These are phyloP conservation scores for Diorhabda elongata DNA, from an alignment of 1,140 invertebrate species.

Conservation along the genomic window DNA sequence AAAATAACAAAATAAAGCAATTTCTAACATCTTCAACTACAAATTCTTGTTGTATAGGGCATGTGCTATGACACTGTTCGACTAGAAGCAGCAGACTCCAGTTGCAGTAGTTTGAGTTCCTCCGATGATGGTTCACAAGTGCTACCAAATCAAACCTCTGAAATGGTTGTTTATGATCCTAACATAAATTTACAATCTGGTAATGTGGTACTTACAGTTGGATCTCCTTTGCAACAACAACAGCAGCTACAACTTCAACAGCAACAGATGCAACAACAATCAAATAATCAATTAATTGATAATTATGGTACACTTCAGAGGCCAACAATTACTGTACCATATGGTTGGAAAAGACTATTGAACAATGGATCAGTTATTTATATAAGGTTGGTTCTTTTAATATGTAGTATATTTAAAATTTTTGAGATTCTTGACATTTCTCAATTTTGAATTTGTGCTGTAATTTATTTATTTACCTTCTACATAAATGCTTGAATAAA, in stretches of 20 bases:
- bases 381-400: constrained; percentile 49
- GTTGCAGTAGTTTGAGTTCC: constrained; percentile 50
- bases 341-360: constrained; percentile 54
- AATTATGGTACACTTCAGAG: constrained; percentile 23
- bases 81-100: constrained; percentile 49
- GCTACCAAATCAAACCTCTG: constrained; percentile 36
- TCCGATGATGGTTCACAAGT: constrained; percentile 42
- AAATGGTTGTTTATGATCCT: constrained; percentile 46
- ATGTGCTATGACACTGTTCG: constrained; percentile 49
- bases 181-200: constrained; percentile 42
- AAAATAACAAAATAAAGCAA: too few relatives aligned
- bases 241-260: constrained; percentile 4
- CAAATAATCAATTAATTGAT: constrained; percentile 21
- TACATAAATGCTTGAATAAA: too few relatives aligned
- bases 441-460: too few relatives aligned
- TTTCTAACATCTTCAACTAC: too few relatives aligned
- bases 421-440: too few relatives aligned
- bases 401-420: too few relatives aligned
- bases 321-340: constrained; percentile 48
- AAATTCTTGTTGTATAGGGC: constrained; percentile 13
- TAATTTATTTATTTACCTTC: too few relatives aligned
- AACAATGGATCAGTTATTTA: constrained; percentile 54
- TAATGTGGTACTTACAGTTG: constrained; percentile 39
- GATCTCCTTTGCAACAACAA: constrained; percentile 23
- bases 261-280: constrained; percentile 30